phyloP scores from a whole-genome alignment of 2,797 vertebrate genomes.

The Danio aesculapii region DNA sequence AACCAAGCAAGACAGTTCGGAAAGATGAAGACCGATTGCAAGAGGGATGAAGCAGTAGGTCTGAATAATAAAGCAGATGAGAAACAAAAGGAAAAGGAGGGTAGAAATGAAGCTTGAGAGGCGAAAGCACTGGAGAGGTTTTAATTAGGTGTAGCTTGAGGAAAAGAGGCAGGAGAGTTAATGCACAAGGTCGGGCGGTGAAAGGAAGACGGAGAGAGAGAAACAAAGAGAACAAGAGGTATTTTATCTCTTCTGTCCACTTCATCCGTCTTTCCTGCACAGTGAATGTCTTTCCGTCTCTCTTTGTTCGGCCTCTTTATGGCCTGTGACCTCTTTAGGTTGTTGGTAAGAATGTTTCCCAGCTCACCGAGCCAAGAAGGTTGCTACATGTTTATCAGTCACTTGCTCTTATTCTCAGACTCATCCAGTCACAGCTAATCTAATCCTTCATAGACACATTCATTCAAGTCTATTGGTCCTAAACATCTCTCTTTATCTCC shows the following conservation, averaged over 20 bases:
- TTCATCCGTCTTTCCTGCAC: conserved; percentile 56
- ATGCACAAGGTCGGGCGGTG: conserved; percentile 74
- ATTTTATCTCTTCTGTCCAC: conserved; percentile 41
- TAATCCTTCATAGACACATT: background rate
- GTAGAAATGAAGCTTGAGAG: conserved; percentile 65
- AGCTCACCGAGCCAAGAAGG: conserved; percentile 25
- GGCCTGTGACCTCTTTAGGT: conserved; percentile 39
- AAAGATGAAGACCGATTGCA: conserved; percentile 46
- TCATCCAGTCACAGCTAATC: conserved; percentile 22
- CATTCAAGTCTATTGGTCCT: background rate
- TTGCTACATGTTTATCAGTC: conserved; percentile 17
- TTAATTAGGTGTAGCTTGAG: conserved; percentile 82
- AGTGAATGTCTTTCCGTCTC: conserved; percentile 39
- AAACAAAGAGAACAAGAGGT: conserved; percentile 61
- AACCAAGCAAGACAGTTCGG: conserved; percentile 32
- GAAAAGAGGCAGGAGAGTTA: conserved; percentile 76
- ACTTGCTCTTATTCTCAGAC: conserved; percentile 22
- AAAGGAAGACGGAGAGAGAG: conserved; percentile 45
- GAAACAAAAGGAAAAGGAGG: conserved; percentile 32
- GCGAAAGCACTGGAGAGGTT: conserved; percentile 68
- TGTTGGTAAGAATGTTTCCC: conserved; percentile 37
- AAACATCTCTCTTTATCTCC: conserved; percentile 55
- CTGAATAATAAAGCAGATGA: conserved; percentile 30
- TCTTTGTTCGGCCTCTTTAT: conserved; percentile 58
- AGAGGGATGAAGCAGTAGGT: conserved; percentile 1